A percentile compares a stretch with the other conserved stretches of the same genome.
These are phyloP conservation scores for Mus spretus DNA, from an alignment of 2,797 vertebrate genomes.

Conservation along the genomic window DNA sequence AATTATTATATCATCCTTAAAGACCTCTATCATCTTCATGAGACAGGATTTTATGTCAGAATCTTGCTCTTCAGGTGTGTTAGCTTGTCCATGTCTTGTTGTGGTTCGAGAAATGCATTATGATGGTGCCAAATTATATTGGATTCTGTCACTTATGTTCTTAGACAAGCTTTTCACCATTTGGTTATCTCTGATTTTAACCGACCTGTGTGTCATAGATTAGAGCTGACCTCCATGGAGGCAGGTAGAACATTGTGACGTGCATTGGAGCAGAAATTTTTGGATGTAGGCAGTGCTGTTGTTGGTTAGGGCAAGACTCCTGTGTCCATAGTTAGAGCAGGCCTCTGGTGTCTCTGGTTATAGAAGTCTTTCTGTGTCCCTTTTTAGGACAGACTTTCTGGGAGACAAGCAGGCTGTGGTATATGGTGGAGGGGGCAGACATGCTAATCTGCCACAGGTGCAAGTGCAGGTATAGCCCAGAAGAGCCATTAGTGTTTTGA, in stretches of 20 bases:
- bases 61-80: not conserved
- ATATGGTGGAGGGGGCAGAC: not conserved
- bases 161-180: not conserved
- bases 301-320: not conserved
- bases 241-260: not conserved
- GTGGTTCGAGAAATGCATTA: not conserved
- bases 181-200: not conserved
- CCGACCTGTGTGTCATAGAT: not conserved
- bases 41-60: not conserved
- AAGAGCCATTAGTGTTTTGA: not conserved
- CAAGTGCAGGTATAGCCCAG: no score
- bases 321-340: no score
- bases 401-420: not conserved
- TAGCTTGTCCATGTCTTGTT: fast-evolving
- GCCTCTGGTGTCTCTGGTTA: no score
- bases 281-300: not conserved
- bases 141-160: not conserved
- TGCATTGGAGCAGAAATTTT: not conserved
- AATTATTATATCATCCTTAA: no score
- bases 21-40: not conserved
- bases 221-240: not conserved
- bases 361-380: no score
- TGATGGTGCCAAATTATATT: not conserved
- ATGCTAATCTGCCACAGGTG: not conserved
- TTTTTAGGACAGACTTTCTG: not conserved